These are phyloP conservation scores for Antennarius maculatus DNA, from an alignment of 2,797 vertebrate genomes.

Conservation along the genomic window DNA sequence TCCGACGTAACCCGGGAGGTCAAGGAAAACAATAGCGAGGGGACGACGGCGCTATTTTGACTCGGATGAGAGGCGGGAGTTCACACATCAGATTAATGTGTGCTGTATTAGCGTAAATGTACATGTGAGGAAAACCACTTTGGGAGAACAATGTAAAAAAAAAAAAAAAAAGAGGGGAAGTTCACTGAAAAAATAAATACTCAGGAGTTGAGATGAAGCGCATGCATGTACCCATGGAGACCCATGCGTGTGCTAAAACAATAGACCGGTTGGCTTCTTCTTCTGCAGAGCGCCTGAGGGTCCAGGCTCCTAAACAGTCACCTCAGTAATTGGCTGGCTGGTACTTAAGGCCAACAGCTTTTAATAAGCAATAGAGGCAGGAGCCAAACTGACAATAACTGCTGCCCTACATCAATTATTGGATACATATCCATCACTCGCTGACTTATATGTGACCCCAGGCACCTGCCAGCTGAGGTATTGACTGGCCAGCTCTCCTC, in stretches of 20 bases:
- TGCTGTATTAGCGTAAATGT: conserved; percentile 62
- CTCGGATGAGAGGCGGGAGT: conserved; percentile 59
- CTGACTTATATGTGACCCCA: conserved; percentile 86
- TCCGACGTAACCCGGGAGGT: conserved; percentile 69
- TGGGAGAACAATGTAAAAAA: conserved; percentile 73
- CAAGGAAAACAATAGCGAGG: conserved; percentile 70
- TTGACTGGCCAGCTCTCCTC: conserved; percentile 81
- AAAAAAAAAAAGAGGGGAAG: conserved; percentile 63
- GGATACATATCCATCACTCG: conserved; percentile 87
- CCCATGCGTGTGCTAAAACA: conserved; percentile 51
- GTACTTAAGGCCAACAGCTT: conserved; percentile 87
- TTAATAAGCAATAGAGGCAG: conserved; percentile 87
- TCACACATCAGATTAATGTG: conserved; percentile 70
- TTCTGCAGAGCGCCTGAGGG: conserved; percentile 59
- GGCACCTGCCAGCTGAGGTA: conserved; percentile 85
- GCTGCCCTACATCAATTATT: conserved; percentile 87
- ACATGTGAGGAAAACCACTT: conserved; percentile 75
- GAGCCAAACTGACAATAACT: conserved; percentile 86
- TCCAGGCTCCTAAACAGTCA: conserved; percentile 69
- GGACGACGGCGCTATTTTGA: conserved; percentile 57
- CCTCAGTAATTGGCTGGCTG: conserved; percentile 82
- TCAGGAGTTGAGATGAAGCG: conserved; percentile 44
- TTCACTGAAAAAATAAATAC: conserved; percentile 62
- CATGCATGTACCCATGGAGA: conserved; percentile 19
- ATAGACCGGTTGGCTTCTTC: conserved; percentile 57